Conservation (phyloP, 2,797 vertebrate species). For the Leptodactylus fallax region DNA sequence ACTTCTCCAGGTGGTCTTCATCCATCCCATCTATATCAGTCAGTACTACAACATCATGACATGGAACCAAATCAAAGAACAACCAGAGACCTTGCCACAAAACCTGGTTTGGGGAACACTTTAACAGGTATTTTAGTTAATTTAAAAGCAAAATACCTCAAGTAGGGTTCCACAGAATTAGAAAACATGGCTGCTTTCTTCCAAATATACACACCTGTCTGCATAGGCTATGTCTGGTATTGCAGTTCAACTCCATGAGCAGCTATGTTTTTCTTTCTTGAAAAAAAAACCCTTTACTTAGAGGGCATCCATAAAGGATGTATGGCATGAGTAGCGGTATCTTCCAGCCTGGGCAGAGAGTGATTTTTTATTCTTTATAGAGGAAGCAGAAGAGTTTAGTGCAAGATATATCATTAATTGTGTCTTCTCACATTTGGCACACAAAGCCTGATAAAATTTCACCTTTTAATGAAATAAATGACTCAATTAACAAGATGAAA, state of each 20-base stretch:
- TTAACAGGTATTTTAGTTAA: no score
- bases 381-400: slow-evolving; percentile 66
- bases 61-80: no score
- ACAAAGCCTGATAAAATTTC: slow-evolving; percentile 78
- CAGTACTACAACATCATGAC: no score
- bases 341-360: not conserved
- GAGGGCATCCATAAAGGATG: not conserved
- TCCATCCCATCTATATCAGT: no score
- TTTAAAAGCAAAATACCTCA: no score
- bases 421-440: slow-evolving; percentile 77
- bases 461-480: slow-evolving; percentile 87
- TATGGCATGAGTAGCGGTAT: not conserved
- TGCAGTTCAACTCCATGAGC: not conserved
- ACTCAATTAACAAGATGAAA: slow-evolving; percentile 89
- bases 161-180: no score
- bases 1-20: no score
- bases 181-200: not conserved
- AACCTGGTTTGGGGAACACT: no score
- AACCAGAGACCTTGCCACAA: not conserved
- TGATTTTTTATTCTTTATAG: not conserved
- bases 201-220: not conserved
- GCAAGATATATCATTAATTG: slow-evolving; percentile 79
- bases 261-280: not conserved
- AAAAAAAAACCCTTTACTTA: not conserved
- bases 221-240: not conserved